A percentile compares a stretch with the other conserved stretches of the same genome.
phyloP scores from a whole-genome alignment of 1,140 invertebrate species.

The Orchestia grillus region DNA sequence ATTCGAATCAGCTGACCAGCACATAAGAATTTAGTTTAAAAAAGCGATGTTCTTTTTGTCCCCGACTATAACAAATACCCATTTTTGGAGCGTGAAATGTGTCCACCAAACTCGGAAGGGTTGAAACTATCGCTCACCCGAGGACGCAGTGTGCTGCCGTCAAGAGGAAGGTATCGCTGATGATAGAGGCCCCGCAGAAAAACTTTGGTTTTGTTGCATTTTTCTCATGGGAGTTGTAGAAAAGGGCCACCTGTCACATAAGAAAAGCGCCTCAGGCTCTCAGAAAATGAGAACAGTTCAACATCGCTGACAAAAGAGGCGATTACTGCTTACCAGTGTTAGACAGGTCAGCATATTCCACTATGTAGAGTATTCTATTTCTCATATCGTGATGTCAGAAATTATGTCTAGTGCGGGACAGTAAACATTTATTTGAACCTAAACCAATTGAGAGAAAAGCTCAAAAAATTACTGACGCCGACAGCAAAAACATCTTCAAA shows the following conservation, averaged over 20 bases:
- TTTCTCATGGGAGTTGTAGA: slow-evolving; percentile 56
- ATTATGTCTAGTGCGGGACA: background rate
- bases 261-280: background rate
- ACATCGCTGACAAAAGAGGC: background rate
- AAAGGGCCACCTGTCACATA: slow-evolving; percentile 61
- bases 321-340: background rate
- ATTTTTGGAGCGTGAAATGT: too few species aligned
- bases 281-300: background rate
- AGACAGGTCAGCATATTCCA: background rate
- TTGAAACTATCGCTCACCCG: slow-evolving; percentile 61
- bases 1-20: too few species aligned
- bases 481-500: too few species aligned
- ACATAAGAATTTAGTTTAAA: too few species aligned
- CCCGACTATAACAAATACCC: too few species aligned
- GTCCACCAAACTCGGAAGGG: too few species aligned
- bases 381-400: background rate
- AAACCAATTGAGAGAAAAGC: too few species aligned
- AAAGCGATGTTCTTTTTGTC: too few species aligned
- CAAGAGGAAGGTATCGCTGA: slow-evolving; percentile 62
- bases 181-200: slow-evolving; percentile 66
- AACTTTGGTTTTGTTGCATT: slow-evolving; percentile 32
- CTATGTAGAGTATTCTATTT: background rate
- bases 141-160: slow-evolving; percentile 65
- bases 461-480: too few species aligned
- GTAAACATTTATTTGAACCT: too few species aligned